phyloP scores from a whole-genome alignment of 1,140 invertebrate genomes.

The Lucilia sericata region DNA sequence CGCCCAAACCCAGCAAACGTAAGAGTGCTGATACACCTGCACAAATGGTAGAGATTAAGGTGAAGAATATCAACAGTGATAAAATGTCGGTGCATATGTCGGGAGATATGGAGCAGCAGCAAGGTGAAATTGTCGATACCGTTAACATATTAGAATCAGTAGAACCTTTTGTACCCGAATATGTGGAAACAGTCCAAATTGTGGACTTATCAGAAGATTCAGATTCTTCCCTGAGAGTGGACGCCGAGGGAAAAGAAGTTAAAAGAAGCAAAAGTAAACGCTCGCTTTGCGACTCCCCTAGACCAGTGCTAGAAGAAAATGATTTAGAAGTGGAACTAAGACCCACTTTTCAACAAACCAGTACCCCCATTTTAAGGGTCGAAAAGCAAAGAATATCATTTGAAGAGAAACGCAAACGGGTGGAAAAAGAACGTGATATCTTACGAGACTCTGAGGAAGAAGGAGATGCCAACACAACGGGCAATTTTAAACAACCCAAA shows the following conservation, averaged over 20 bases:
- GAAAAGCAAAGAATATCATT: slow-evolving; percentile 66
- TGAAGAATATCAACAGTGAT: slow-evolving; percentile 63
- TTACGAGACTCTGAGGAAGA: slow-evolving; percentile 64
- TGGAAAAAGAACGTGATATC: slow-evolving; percentile 64
- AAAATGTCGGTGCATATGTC: slow-evolving; percentile 65
- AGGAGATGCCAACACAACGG: slow-evolving; percentile 41
- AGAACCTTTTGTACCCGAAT: slow-evolving; percentile 63
- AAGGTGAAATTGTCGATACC: slow-evolving; percentile 64
- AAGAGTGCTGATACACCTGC: slow-evolving; percentile 47
- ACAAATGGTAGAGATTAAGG: slow-evolving; percentile 64
- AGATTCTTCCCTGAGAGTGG: slow-evolving; percentile 59
- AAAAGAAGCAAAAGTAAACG: slow-evolving; percentile 60
- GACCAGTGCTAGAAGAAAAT: slow-evolving; percentile 45
- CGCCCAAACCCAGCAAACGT: slow-evolving; percentile 45
- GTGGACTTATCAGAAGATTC: slow-evolving; percentile 64
- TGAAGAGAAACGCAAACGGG: slow-evolving; percentile 64
- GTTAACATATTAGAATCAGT: slow-evolving; percentile 66
- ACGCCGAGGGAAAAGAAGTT: slow-evolving; percentile 55
- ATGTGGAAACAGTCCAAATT: slow-evolving; percentile 66
- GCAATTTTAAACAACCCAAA: slow-evolving; percentile 38
- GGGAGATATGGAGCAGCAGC: slow-evolving; percentile 57
- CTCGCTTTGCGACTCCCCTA: slow-evolving; percentile 50
- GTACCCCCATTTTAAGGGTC: slow-evolving; percentile 60
- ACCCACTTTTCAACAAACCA: slow-evolving; percentile 55
- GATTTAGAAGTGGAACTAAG: slow-evolving; percentile 54